Conservation (phyloP, 2,888 invertebrate species). For the Sinodicranocentrus sp. region DNA sequence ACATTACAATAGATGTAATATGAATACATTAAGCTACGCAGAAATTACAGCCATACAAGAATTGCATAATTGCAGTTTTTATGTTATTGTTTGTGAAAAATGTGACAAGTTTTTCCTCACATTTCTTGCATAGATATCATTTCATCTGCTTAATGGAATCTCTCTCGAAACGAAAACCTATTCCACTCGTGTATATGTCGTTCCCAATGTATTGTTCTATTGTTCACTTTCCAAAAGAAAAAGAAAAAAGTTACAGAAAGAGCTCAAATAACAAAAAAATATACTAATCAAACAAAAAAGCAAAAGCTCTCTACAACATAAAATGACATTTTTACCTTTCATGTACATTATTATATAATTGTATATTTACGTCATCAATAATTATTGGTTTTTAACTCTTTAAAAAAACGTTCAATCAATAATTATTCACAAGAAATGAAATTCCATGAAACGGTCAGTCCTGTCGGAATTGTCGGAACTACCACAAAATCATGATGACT, state of each 20-base stretch:
- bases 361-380: background rate
- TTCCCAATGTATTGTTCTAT: no score
- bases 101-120: background rate
- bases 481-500: no score
- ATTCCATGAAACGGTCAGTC: no score
- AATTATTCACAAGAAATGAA: no score
- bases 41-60: background rate
- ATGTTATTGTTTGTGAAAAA: background rate
- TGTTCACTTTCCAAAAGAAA: background rate
- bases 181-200: background rate
- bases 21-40: background rate
- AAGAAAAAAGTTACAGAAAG: background rate
- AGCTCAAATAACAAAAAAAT: constrained; percentile 14
- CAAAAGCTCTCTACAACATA: constrained; percentile 30
- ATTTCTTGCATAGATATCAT: no score
- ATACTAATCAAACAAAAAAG: constrained; percentile 13
- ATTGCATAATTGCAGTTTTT: background rate
- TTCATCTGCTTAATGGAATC: no score
- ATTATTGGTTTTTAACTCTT: no score
- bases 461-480: no score
- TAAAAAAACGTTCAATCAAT: no score
- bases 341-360: background rate
- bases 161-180: no score
- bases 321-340: constrained; percentile 4
- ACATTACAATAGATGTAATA: background rate